Conservation (phyloP, 1,140 invertebrate genomes). For the Drosophila azteca region DNA sequence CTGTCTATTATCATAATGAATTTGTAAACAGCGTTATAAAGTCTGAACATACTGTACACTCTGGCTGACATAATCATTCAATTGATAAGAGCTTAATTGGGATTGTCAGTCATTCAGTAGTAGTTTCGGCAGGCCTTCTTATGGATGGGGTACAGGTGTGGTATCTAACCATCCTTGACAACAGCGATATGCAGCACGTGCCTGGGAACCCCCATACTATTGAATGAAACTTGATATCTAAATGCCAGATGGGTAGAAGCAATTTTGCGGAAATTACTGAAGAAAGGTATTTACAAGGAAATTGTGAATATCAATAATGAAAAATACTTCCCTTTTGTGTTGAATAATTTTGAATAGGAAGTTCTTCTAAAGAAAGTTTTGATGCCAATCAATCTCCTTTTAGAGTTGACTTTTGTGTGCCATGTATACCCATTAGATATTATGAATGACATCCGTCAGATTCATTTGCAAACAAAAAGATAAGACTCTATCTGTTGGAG, state of each 20-base stretch:
- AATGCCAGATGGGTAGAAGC: no score
- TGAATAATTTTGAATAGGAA: no score
- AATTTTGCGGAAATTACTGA: no score
- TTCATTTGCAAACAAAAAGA: slow-evolving; percentile 17
- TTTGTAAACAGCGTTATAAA: slow-evolving; percentile 58
- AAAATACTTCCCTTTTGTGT: no score
- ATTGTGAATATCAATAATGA: no score
- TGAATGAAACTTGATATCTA: slow-evolving; percentile 1
- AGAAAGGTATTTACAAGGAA: no score
- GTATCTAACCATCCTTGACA: slow-evolving; percentile 9
- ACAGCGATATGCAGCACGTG: neutral
- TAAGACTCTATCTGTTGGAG: slow-evolving; percentile 20
- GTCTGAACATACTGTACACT: slow-evolving; percentile 29
- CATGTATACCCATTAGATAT: slow-evolving; percentile 15
- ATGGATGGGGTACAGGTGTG: neutral
- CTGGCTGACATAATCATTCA: neutral
- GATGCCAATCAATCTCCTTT: neutral
- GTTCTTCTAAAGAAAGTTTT: no score
- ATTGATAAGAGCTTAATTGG: slow-evolving; percentile 63
- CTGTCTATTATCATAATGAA: slow-evolving; percentile 56
- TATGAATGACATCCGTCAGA: slow-evolving; percentile 6
- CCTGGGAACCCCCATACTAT: no score
- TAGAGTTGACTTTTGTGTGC: neutral
- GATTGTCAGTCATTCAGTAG: slow-evolving; percentile 17
- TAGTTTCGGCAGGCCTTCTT: neutral